phyloP scores from a whole-genome alignment of 1,140 invertebrate species.

The Drosophila albomicans region DNA sequence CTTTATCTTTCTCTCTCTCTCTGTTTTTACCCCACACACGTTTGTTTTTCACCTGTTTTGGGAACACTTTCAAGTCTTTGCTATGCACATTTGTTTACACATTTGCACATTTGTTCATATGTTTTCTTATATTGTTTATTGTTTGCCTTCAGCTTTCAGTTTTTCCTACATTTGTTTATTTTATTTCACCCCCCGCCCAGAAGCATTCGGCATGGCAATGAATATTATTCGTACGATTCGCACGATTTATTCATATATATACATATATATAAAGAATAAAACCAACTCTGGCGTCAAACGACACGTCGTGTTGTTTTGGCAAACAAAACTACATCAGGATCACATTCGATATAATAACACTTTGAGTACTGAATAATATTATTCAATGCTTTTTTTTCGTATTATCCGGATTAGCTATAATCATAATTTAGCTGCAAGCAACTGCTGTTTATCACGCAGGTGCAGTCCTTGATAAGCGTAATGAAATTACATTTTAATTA shows the following conservation, averaged over 20 bases:
- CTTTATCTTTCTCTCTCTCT: too few relatives aligned
- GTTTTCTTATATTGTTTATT: slow-evolving; percentile 68
- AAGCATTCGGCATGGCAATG: background rate
- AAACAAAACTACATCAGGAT: slow-evolving; percentile 6
- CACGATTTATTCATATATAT: slow-evolving; percentile 5
- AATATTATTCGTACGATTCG: slow-evolving; percentile 10
- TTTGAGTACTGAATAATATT: background rate
- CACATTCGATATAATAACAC: slow-evolving; percentile 14
- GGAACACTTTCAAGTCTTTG: slow-evolving; percentile 1
- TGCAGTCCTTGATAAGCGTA: slow-evolving; percentile 48
- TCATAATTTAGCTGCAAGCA: slow-evolving; percentile 11
- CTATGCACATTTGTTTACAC: slow-evolving; percentile 51
- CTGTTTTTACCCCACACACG: too few relatives aligned
- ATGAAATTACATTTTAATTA: slow-evolving; percentile 71
- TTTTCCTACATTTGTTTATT: slow-evolving; percentile 52
- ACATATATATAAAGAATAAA: background rate
- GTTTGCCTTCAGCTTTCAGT: slow-evolving; percentile 48
- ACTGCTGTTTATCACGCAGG: slow-evolving; percentile 46
- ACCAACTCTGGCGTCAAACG: slow-evolving; percentile 2
- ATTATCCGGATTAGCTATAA: slow-evolving; percentile 7
- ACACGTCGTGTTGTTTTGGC: slow-evolving; percentile 37
- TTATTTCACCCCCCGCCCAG: slow-evolving; percentile 16
- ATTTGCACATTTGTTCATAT: slow-evolving; percentile 64
- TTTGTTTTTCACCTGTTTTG: background rate
- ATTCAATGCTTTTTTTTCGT: background rate